These are phyloP conservation scores for Xylota sylvarum DNA, from an alignment of 2,888 invertebrate species.

Conservation along the genomic window DNA sequence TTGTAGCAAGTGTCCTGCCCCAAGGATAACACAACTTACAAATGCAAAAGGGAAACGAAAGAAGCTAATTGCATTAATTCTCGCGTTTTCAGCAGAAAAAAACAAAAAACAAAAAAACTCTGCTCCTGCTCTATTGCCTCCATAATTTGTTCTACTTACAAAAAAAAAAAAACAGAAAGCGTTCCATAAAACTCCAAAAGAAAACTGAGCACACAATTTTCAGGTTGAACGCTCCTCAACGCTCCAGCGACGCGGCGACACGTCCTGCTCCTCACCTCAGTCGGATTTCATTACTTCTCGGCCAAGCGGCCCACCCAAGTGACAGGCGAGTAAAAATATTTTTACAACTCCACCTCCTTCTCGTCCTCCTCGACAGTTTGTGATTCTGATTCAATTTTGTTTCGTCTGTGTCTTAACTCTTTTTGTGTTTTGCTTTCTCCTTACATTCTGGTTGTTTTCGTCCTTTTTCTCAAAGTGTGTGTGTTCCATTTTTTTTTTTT, in stretches of 20 bases:
- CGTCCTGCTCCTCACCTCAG: slow-evolving; percentile 9
- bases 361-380: slow-evolving; percentile 35
- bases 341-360: slow-evolving; percentile 29
- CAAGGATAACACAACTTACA: slow-evolving; percentile 66
- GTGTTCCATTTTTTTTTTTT: slow-evolving; percentile 31
- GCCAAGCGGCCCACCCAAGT: background rate
- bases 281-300: slow-evolving; percentile 5
- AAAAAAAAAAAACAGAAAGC: slow-evolving; percentile 10
- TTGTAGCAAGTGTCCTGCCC: slow-evolving; percentile 60
- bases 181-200: slow-evolving; percentile 34
- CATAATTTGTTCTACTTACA: slow-evolving; percentile 65
- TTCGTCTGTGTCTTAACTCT: slow-evolving; percentile 72
- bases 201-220: slow-evolving; percentile 60
- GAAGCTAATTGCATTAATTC: slow-evolving; percentile 76
- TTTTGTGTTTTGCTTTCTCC: slow-evolving; percentile 55
- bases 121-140: slow-evolving; percentile 73
- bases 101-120: slow-evolving; percentile 44
- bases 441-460: slow-evolving; percentile 12
- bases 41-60: slow-evolving; percentile 56
- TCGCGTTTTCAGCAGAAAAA: slow-evolving; percentile 71
- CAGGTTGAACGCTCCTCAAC: slow-evolving; percentile 59
- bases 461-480: background rate
- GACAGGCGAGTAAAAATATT: slow-evolving; percentile 68
- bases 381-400: slow-evolving; percentile 74
- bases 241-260: slow-evolving; percentile 4